These are phyloP conservation scores for Pachypanchax playfairii DNA, from an alignment of 2,113 vertebrate species.

Conservation along the genomic window DNA sequence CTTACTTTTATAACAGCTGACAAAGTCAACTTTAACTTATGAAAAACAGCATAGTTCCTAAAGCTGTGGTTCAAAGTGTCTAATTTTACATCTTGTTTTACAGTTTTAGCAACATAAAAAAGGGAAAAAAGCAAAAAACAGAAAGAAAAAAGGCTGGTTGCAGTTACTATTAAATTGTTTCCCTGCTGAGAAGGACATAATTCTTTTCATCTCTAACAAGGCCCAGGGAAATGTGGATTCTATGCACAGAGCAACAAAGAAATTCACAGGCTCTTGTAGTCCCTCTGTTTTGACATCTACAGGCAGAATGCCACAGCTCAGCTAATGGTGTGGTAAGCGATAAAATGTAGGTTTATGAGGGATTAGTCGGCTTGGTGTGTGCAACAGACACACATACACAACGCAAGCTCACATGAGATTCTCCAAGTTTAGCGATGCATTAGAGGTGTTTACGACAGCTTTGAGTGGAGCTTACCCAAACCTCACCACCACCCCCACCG, in stretches of 20 bases:
- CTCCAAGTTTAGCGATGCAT: conserved; percentile 78
- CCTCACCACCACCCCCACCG: background rate
- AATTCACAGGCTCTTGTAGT: conserved; percentile 53
- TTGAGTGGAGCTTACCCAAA: conserved; percentile 69
- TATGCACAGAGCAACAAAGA: conserved; percentile 57
- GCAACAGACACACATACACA: conserved; percentile 17
- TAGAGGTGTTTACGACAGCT: conserved; percentile 80
- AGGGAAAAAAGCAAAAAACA: conserved; percentile 8
- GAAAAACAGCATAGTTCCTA: conserved; percentile 14
- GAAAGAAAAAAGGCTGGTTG: conserved; percentile 16
- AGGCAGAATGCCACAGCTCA: conserved; percentile 66
- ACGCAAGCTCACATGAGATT: conserved; percentile 56
- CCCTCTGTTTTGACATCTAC: conserved; percentile 73
- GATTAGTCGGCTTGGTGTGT: conserved; percentile 68
- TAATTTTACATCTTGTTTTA: conserved; percentile 64
- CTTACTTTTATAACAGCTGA: conserved; percentile 28
- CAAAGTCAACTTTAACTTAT: conserved; percentile 26
- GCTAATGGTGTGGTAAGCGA: conserved; percentile 73
- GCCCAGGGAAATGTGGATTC: conserved; percentile 63
- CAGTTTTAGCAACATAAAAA: conserved; percentile 24
- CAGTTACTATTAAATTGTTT: conserved; percentile 61
- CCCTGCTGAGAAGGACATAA: conserved; percentile 59
- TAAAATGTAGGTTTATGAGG: conserved; percentile 81
- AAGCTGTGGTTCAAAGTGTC: conserved; percentile 53
- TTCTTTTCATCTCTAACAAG: conserved; percentile 66